Evolutionary conservation across 1,140 invertebrate species (phyloP), one percentile per base, ranked within the genome.

Genomic region (Hesperophylax magnus): DNA sequence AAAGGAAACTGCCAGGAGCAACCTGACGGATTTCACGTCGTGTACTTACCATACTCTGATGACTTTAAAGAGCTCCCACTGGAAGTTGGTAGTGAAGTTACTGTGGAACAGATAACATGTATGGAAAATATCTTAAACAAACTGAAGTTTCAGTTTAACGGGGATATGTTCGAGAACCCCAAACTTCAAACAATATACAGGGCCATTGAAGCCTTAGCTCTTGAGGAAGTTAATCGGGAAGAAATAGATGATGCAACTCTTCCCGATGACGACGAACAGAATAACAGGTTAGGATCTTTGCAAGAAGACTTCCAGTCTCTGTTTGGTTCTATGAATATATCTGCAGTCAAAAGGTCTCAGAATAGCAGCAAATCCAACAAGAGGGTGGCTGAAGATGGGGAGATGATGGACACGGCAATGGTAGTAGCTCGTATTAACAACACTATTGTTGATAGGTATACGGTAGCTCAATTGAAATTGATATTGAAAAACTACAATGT

Each of bases 1-100:
- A 77, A 82, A 5, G 79, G 78, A 15, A 58, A 69, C 22, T 20
- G 31, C 8, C 83, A 82, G 71, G 61, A 80, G 6, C 83, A 84
- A 80, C 79, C 81, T 8, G 81, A 84, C 24, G 83, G 83, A 3
- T 84, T 84, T 60, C 79, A 84, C 31, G 77, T 84, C 1, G 54
- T 84, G 20, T 84, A 81, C 39, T 56, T 84, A 24, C 83, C 83
- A 0, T 84, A 82, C 47, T 20, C 52, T 53, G 81, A 82, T 52
- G 63, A 84, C 72, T 67, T 84, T 6, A 84, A 81, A 72, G 76
- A 81, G 56, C 15, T 82, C 5, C 20, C 60, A 6, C 14, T 81
- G 6, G 67, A 81, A 17, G 76, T 22, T 27, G 39, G 5, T 3
- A 17, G 27, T 14, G 39, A 80, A 31, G 76, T 56, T 7, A 80